Evolutionary conservation across 2,888 invertebrate genomes (phyloP).

Genomic region (Orthosia gracilis): DNA sequence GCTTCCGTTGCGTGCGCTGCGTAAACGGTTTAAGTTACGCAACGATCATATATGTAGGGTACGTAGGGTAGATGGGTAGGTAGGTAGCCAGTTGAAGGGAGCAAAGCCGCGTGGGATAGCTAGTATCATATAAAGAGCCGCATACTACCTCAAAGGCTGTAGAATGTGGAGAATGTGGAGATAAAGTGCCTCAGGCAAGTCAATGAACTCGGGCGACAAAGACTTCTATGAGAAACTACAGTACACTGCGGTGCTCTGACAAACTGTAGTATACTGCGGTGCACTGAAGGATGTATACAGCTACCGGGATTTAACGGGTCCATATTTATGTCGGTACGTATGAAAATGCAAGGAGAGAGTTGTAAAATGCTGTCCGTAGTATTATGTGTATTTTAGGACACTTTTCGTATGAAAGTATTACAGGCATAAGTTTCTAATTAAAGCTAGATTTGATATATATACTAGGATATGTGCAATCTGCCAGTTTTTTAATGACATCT

Average conservation of each 20-base stretch:
- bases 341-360: not conserved
- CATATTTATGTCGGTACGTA: not conserved
- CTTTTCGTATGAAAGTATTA: no score
- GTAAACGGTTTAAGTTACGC: no score
- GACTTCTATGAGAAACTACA: not conserved
- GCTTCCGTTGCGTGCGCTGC: no score
- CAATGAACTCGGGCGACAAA: slow-evolving; percentile 8
- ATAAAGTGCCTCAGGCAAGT: slow-evolving; percentile 20
- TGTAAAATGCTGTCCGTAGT: not conserved
- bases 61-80: no score
- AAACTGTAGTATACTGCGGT: not conserved
- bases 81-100: no score
- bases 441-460: no score
- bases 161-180: slow-evolving; percentile 21
- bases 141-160: slow-evolving; percentile 37
- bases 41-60: no score
- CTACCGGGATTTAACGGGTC: not conserved
- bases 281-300: not conserved
- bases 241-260: not conserved
- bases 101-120: no score
- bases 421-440: no score
- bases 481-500: no score
- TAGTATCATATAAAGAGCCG: slow-evolving; percentile 7
- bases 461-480: no score
- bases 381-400: no score